phyloP scores from a whole-genome alignment of 2,797 vertebrate genomes.

The Esox masquinongy region DNA sequence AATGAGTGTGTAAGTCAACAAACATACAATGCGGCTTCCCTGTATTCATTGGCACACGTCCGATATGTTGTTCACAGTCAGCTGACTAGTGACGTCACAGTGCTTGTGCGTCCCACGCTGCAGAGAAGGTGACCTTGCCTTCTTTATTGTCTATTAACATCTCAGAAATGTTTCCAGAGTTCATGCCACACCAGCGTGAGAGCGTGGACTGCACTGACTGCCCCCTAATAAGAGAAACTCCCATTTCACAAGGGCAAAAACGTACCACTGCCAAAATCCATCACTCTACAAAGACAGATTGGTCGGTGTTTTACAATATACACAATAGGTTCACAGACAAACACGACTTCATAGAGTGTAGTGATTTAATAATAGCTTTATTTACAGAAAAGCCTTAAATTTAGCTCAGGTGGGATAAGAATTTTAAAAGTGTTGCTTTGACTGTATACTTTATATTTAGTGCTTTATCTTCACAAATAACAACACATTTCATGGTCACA shows the following conservation, averaged over 20 bases:
- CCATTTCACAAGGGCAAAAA: slow-evolving; percentile 12
- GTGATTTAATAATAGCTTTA: neutral
- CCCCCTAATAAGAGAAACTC: neutral
- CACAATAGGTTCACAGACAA: neutral
- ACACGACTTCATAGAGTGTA: neutral
- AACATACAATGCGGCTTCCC: slow-evolving; percentile 18
- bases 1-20: neutral
- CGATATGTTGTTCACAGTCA: slow-evolving; percentile 53
- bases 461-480: too few relatives aligned
- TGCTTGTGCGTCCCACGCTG: slow-evolving; percentile 48
- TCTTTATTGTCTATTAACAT: slow-evolving; percentile 53
- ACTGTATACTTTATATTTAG: too few relatives aligned
- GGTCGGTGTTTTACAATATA: neutral
- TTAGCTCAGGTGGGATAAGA: neutral
- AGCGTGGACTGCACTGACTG: slow-evolving; percentile 12
- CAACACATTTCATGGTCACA: too few relatives aligned
- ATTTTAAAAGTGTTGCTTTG: too few relatives aligned
- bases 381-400: neutral
- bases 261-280: neutral
- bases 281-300: neutral
- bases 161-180: slow-evolving; percentile 48
- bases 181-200: slow-evolving; percentile 35
- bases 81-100: slow-evolving; percentile 51
- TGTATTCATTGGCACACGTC: slow-evolving; percentile 52
- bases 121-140: slow-evolving; percentile 57